Conservation (phyloP, 2,888 invertebrate genomes). For the Papilio elwesi region DNA sequence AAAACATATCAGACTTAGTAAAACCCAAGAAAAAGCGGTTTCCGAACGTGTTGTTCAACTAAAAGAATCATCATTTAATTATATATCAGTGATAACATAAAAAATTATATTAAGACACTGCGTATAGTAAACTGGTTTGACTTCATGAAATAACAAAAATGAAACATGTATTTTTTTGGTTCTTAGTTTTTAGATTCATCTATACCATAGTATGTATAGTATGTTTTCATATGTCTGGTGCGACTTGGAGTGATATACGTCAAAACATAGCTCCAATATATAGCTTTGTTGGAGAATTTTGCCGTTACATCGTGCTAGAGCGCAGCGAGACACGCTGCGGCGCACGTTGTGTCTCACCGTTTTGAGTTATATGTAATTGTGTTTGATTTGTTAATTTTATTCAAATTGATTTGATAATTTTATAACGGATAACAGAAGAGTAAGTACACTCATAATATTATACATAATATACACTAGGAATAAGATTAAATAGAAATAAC, state of each 20-base stretch:
- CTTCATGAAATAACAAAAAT: not conserved
- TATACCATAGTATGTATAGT: not conserved
- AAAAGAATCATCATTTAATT: not conserved
- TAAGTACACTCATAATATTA: constrained; percentile 47
- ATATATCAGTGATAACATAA: not conserved
- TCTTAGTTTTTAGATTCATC: not conserved
- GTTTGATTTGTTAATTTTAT: constrained; percentile 41
- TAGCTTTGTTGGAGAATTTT: constrained; percentile 45
- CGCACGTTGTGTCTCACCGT: constrained; percentile 48
- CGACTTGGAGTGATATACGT: constrained; percentile 41
- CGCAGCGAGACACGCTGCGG: constrained; percentile 60
- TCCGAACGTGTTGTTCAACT: not conserved
- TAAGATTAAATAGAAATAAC: no score
- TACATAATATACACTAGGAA: no score
- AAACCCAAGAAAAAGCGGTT: constrained; percentile 3
- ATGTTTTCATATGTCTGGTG: constrained; percentile 4
- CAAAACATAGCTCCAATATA: constrained; percentile 51
- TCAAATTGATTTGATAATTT: constrained; percentile 38
- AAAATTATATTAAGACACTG: not conserved
- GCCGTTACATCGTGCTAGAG: constrained; percentile 64
- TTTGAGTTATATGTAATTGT: constrained; percentile 51
- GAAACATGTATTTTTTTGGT: not conserved
- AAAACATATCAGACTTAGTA: not conserved
- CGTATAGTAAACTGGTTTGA: not conserved
- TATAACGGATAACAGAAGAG: constrained; percentile 54